phyloP scores from a whole-genome alignment of 2,113 vertebrate species.

The Condylura cristata region DNA sequence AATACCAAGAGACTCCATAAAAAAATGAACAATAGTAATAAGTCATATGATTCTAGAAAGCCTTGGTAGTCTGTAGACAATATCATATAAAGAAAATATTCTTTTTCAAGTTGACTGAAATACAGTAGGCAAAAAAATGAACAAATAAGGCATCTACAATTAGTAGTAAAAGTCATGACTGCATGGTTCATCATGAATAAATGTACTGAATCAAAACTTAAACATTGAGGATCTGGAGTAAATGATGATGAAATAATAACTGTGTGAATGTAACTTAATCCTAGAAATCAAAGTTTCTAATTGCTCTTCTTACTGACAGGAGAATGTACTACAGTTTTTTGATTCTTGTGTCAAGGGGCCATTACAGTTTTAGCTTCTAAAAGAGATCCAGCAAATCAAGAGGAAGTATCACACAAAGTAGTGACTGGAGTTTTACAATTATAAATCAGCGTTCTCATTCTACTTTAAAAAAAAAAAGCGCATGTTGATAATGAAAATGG shows the following conservation, averaged over 20 bases:
- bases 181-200: not conserved
- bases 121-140: not conserved
- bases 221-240: not conserved
- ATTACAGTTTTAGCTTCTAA: not conserved
- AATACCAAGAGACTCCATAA: not conserved
- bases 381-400: not conserved
- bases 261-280: not conserved
- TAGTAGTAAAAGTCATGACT: not conserved
- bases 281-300: not conserved
- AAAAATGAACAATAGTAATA: not conserved
- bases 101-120: conserved; percentile 25
- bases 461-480: not conserved
- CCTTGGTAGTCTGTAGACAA: not conserved
- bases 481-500: not conserved
- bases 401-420: not conserved
- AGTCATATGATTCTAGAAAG: not conserved
- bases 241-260: not conserved
- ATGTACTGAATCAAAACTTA: not conserved
- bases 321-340: not conserved
- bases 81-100: not conserved
- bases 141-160: not conserved
- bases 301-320: not conserved
- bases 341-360: not conserved
- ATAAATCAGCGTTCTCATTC: not conserved
- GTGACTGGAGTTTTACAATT: not conserved